These are phyloP conservation scores for Apostichopus parvimensis DNA, from an alignment of 35 echinoderm and acorn worm species.

Conservation along the genomic window DNA sequence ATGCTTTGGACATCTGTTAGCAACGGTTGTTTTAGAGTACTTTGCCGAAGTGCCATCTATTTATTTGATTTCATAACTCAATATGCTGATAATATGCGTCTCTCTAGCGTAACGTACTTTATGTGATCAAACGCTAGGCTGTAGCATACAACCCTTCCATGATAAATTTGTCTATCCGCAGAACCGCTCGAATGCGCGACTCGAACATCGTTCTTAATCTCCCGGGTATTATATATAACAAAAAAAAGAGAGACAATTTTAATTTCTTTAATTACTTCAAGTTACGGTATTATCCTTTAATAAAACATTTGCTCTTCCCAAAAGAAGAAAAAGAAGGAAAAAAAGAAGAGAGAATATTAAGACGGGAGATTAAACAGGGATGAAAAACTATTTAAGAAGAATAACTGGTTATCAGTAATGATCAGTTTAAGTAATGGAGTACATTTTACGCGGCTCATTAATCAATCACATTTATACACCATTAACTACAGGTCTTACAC, in stretches of 20 bases:
- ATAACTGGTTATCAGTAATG: neutral
- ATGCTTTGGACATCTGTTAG: no score
- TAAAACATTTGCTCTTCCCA: no score
- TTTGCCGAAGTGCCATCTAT: no score
- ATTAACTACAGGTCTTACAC: neutral
- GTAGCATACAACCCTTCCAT: neutral
- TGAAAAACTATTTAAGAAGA: neutral
- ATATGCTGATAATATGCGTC: neutral
- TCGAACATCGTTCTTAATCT: no score
- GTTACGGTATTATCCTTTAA: no score
- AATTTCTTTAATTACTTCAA: no score
- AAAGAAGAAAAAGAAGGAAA: neutral
- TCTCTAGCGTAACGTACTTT: neutral
- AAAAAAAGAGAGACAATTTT: no score
- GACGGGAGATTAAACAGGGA: neutral
- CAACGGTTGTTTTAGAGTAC: no score
- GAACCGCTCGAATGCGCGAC: no score
- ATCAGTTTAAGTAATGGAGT: neutral
- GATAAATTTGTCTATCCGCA: neutral
- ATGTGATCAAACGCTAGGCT: neutral
- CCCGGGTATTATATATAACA: no score
- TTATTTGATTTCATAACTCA: neutral
- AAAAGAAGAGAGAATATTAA: neutral
- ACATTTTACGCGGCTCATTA: constrained; percentile 9
- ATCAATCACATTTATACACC: neutral